A percentile compares a stretch with the other conserved stretches of the same genome.
These are phyloP conservation scores for Lutjanus argentimaculatus DNA, from an alignment of 2,797 vertebrate genomes.

Conservation along the genomic window DNA sequence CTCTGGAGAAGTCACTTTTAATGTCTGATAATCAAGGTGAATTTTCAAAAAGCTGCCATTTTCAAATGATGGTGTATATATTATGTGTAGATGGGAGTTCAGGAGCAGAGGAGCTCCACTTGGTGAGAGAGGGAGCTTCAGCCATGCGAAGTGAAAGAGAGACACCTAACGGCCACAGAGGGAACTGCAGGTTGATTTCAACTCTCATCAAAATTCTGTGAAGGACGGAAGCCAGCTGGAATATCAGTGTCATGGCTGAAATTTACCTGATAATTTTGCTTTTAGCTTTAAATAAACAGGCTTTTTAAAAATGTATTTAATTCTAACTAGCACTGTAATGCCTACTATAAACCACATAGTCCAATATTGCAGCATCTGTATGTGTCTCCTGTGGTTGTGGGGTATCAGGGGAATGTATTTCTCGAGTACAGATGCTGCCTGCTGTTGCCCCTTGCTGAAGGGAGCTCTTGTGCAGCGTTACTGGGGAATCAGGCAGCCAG, in stretches of 20 bases:
- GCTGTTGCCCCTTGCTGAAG: slow-evolving; percentile 68
- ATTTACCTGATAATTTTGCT: slow-evolving; percentile 51
- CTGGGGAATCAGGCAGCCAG: slow-evolving; percentile 73
- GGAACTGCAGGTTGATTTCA: slow-evolving; percentile 60
- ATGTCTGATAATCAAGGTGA: slow-evolving; percentile 98
- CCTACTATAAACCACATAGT: slow-evolving; percentile 2
- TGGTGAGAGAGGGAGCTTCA: slow-evolving; percentile 62
- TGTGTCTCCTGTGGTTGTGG: slow-evolving; percentile 36
- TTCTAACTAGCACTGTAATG: not conserved
- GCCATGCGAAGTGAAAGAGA: slow-evolving; percentile 90
- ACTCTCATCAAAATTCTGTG: slow-evolving; percentile 45
- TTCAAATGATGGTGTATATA: slow-evolving; percentile 94
- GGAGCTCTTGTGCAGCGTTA: slow-evolving; percentile 70
- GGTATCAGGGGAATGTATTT: slow-evolving; percentile 52
- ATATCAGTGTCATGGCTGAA: slow-evolving; percentile 52
- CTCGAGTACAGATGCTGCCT: slow-evolving; percentile 52
- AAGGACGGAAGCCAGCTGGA: slow-evolving; percentile 53
- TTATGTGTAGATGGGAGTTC: slow-evolving; percentile 88
- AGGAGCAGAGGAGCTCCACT: slow-evolving; percentile 75
- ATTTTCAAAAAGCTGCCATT: slow-evolving; percentile 98
- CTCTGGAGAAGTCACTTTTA: slow-evolving; percentile 93
- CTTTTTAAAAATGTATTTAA: not conserved
- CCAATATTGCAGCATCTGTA: slow-evolving; percentile 19
- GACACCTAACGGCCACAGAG: slow-evolving; percentile 88
- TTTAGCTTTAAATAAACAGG: slow-evolving; percentile 40